phyloP scores from a whole-genome alignment of 2,797 vertebrate species.

The Lepus oiostolus region DNA sequence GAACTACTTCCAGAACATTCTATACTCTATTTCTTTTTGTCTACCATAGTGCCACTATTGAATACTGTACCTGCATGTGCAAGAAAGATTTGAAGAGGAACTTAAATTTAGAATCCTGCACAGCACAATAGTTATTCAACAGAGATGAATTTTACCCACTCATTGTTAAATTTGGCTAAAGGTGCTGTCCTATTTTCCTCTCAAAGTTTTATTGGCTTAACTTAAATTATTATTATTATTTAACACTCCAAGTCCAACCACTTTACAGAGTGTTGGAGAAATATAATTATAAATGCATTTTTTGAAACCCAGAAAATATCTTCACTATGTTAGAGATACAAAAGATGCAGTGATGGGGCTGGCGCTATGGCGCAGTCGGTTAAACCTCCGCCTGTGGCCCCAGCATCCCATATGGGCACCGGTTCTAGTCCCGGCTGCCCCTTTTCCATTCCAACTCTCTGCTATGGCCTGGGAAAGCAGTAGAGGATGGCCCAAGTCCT shows the following conservation, averaged over 20 bases:
- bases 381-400: too few relatives aligned
- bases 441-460: too few relatives aligned
- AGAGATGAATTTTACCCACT: neutral
- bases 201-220: neutral
- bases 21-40: neutral
- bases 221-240: neutral
- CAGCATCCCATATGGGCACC: too few relatives aligned
- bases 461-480: too few relatives aligned
- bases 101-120: neutral
- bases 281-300: constrained; percentile 2
- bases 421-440: too few relatives aligned
- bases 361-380: too few relatives aligned
- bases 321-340: neutral
- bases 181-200: neutral
- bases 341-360: too few relatives aligned
- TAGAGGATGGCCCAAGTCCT: too few relatives aligned
- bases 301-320: neutral
- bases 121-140: neutral
- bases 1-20: neutral
- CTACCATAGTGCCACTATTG: neutral
- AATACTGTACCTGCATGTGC: neutral
- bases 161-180: neutral
- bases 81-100: neutral
- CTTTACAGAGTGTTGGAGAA: neutral
- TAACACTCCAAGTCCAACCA: neutral